Evolutionary conservation across 1,140 invertebrate genomes (phyloP).

Genomic region (Drosophila nikananu): DNA sequence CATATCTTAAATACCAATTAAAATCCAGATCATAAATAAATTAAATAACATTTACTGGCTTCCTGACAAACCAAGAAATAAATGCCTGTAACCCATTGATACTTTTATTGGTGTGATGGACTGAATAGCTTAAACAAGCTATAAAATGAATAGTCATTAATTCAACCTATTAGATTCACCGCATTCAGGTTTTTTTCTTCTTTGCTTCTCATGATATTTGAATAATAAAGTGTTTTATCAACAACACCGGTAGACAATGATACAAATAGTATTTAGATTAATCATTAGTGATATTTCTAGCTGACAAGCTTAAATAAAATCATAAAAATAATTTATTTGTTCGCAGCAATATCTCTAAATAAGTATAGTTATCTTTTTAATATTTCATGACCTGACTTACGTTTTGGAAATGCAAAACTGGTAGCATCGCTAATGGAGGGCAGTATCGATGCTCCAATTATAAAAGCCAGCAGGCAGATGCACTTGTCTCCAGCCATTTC

Average conservation of each 20-base stretch:
- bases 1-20: background rate
- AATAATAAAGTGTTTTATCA: background rate
- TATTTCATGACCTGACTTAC: slow-evolving; percentile 43
- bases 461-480: slow-evolving; percentile 40
- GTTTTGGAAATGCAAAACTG: slow-evolving; percentile 33
- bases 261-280: background rate
- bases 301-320: no score
- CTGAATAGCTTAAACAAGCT: background rate
- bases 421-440: slow-evolving; percentile 9
- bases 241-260: background rate
- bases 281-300: no score
- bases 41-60: background rate
- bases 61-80: slow-evolving; percentile 1
- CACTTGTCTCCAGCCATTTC: slow-evolving; percentile 41
- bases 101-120: slow-evolving; percentile 7
- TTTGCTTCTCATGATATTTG: slow-evolving; percentile 6
- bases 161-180: slow-evolving; percentile 5
- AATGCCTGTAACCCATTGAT: background rate
- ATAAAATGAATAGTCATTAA: slow-evolving; percentile 1
- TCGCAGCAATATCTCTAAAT: background rate
- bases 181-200: slow-evolving; percentile 5
- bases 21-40: background rate
- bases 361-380: background rate
- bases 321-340: background rate
- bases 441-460: slow-evolving; percentile 34